Conservation (phyloP, 2,888 invertebrate species). For the Acronicta alni region DNA sequence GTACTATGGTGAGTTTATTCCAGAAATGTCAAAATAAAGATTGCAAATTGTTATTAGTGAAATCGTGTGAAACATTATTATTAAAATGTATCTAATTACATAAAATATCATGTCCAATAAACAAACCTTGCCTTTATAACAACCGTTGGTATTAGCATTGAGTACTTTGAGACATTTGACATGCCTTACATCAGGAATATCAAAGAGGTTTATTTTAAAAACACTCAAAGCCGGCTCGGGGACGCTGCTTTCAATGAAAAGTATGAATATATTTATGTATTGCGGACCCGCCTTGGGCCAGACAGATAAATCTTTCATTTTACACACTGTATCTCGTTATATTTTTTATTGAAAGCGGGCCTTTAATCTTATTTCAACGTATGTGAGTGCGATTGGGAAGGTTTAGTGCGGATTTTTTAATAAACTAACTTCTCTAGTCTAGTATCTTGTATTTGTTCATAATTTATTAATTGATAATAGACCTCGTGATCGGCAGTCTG, state of each 20-base stretch:
- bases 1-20: too few relatives aligned
- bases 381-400: constrained; percentile 6
- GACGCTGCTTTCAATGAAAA: constrained; percentile 77
- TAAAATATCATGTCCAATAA: not conserved
- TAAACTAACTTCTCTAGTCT: too few relatives aligned
- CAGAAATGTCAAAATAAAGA: too few relatives aligned
- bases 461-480: too few relatives aligned
- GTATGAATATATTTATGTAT: constrained; percentile 81
- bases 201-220: constrained; percentile 77
- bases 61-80: too few relatives aligned
- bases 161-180: constrained; percentile 62
- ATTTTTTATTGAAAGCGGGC: constrained; percentile 73
- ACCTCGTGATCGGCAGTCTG: too few relatives aligned
- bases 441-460: too few relatives aligned
- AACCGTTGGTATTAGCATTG: constrained; percentile 33
- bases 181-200: constrained; percentile 66
- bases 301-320: constrained; percentile 82
- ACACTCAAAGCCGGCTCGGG: constrained; percentile 73
- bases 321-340: constrained; percentile 76
- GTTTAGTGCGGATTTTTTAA: too few relatives aligned
- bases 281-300: constrained; percentile 63
- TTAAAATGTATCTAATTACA: not conserved
- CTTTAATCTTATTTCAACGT: constrained; percentile 66
- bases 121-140: constrained; percentile 13
- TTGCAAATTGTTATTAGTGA: too few relatives aligned